Conservation (phyloP, 64 coral and sea anemone genomes). For the Trachythela sp. region DNA sequence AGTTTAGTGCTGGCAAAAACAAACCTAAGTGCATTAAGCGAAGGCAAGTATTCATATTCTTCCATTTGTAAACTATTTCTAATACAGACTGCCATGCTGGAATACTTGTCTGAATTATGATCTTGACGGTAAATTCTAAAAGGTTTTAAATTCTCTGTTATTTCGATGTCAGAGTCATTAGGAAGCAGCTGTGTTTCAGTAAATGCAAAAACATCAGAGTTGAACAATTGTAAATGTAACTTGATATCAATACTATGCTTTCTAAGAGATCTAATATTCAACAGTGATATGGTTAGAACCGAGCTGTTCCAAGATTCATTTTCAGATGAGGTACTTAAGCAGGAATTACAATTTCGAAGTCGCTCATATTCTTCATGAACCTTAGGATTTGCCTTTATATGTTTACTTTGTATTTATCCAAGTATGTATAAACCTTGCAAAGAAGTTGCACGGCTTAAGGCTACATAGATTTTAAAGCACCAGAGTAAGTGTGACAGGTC, state of each 20-base stretch:
- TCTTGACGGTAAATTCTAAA: not conserved
- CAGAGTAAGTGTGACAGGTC: not conserved
- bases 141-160: not conserved
- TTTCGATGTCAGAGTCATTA: not conserved
- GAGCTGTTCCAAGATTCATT: not conserved
- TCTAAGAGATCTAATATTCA: not conserved
- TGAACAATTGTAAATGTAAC: not conserved
- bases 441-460: not conserved
- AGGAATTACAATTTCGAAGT: not conserved
- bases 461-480: slow-evolving; percentile 19
- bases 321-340: not conserved
- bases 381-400: not conserved
- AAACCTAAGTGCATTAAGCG: not conserved
- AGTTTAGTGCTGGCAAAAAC: not conserved
- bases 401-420: not conserved
- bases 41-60: not conserved
- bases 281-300: not conserved
- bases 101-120: not conserved
- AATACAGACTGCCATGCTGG: not conserved
- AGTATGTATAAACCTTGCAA: not conserved
- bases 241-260: not conserved
- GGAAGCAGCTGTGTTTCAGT: too few relatives aligned
- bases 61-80: not conserved
- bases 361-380: not conserved
- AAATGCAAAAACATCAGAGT: not conserved